Evolutionary conservation across 2,888 invertebrate genomes (phyloP).

Genomic region (Scaptomyza parva): DNA sequence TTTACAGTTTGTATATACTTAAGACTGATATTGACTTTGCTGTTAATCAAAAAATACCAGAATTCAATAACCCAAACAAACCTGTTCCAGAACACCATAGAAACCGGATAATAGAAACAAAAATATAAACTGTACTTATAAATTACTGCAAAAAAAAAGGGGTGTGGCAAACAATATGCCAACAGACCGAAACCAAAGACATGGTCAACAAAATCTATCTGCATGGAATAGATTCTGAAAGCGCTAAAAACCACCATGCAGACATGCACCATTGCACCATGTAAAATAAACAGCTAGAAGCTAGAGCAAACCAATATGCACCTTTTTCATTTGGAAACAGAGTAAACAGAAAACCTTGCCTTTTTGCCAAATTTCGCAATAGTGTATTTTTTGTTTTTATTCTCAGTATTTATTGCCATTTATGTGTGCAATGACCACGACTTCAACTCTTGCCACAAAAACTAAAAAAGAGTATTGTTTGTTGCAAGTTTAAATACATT

Average conservation of each 20-base stretch:
- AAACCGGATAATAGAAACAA: conserved; percentile 27
- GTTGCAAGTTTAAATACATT: conserved; percentile 41
- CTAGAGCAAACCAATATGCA: neutral
- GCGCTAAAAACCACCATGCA: neutral
- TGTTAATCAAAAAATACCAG: conserved; percentile 20
- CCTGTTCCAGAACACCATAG: conserved; percentile 46
- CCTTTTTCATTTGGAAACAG: neutral
- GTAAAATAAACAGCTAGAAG: no score
- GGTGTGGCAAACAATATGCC: conserved; percentile 18
- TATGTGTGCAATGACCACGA: neutral
- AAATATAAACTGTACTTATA: conserved; percentile 29
- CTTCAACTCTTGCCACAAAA: neutral
- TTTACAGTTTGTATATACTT: neutral
- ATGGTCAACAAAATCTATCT: neutral
- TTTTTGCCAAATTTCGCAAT: neutral
- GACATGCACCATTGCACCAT: no score
- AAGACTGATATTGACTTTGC: conserved; percentile 56
- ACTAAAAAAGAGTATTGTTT: conserved; percentile 6
- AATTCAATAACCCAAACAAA: conserved; percentile 24
- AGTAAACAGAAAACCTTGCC: neutral
- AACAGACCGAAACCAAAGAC: conserved; percentile 11
- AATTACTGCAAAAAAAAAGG: conserved; percentile 21
- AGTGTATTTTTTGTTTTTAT: neutral
- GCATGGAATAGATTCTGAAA: neutral
- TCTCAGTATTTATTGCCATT: neutral